These are phyloP conservation scores for Mustelus asterias DNA, from an alignment of 2,113 vertebrate genomes.

Conservation along the genomic window DNA sequence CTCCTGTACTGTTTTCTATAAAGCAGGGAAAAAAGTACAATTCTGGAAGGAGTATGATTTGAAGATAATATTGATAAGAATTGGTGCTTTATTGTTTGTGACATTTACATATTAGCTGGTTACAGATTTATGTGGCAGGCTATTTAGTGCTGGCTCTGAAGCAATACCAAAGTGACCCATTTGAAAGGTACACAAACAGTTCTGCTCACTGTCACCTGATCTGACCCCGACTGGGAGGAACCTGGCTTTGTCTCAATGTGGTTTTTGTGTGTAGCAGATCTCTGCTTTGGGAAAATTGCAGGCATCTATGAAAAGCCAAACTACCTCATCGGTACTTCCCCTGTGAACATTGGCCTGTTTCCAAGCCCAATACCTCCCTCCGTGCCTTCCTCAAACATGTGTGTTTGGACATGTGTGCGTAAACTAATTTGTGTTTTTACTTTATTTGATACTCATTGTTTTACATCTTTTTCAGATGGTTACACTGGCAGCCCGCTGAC, in stretches of 20 bases:
- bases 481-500: conserved; percentile 78
- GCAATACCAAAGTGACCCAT: not conserved
- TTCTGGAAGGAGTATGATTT: not conserved
- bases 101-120: not conserved
- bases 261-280: not conserved
- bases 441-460: not conserved
- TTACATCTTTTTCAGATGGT: conserved; percentile 58
- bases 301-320: not conserved
- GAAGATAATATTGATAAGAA: not conserved
- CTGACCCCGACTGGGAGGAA: not conserved
- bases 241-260: not conserved
- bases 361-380: not conserved
- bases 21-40: not conserved
- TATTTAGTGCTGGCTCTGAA: not conserved
- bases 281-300: not conserved
- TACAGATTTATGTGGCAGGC: not conserved
- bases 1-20: not conserved
- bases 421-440: not conserved
- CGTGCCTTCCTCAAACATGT: not conserved
- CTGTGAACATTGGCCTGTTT: not conserved
- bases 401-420: not conserved
- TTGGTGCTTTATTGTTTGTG: not conserved
- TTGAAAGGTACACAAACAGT: not conserved
- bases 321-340: not conserved
- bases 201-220: not conserved